phyloP scores from a whole-genome alignment of 2,888 invertebrate genomes.

The Stenotaenia linearis region DNA sequence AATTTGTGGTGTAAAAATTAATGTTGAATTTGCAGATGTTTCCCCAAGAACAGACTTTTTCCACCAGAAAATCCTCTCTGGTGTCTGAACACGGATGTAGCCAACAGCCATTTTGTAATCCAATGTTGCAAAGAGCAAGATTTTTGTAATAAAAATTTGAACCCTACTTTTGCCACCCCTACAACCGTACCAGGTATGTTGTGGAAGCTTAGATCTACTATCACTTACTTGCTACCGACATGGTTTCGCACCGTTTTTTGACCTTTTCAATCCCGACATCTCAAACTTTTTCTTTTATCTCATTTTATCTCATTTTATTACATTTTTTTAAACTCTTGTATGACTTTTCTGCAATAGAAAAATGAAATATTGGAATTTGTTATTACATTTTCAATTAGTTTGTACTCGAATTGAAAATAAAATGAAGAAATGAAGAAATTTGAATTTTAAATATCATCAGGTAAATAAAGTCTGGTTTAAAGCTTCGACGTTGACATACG shows the following conservation, averaged over 20 bases:
- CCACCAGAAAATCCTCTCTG: constrained; percentile 55
- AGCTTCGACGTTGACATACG: too few relatives aligned
- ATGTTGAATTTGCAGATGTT: constrained; percentile 48
- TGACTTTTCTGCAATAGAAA: too few relatives aligned
- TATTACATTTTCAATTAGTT: too few relatives aligned
- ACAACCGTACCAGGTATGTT: constrained; percentile 34
- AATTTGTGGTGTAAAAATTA: not conserved
- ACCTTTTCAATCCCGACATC: too few relatives aligned
- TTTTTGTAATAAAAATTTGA: constrained; percentile 61
- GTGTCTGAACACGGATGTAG: constrained; percentile 34
- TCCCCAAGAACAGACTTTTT: constrained; percentile 53
- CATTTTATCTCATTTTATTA: too few relatives aligned
- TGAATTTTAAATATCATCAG: too few relatives aligned
- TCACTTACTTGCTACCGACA: not conserved
- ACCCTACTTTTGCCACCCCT: constrained; percentile 44
- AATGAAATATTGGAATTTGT: too few relatives aligned
- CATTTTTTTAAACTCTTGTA: too few relatives aligned
- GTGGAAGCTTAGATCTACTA: not conserved
- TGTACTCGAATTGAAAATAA: too few relatives aligned
- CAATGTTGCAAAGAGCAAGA: constrained; percentile 62
- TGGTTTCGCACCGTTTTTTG: not conserved
- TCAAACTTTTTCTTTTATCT: too few relatives aligned
- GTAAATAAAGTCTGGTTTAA: too few relatives aligned
- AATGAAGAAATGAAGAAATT: too few relatives aligned
- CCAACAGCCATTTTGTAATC: constrained; percentile 43